A percentile compares a stretch with the other conserved stretches of the same genome.
Conservation (phyloP, 1,140 invertebrate species). For the Triops cancriformis region DNA sequence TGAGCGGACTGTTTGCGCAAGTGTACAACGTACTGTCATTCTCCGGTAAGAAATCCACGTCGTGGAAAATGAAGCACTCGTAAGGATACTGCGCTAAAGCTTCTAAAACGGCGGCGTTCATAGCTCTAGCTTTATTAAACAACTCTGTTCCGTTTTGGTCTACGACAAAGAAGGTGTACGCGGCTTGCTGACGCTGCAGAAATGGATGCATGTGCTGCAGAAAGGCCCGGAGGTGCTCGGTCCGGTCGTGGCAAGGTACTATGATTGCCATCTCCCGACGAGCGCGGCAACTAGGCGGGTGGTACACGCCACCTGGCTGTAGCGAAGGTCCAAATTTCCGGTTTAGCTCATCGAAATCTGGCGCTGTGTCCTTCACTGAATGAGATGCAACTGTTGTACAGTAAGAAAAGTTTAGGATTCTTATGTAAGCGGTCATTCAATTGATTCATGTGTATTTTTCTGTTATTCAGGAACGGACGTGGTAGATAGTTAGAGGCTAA, state of each 20-base stretch:
- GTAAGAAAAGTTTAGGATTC: no score
- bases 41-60: constrained; percentile 87
- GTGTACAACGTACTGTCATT: constrained; percentile 86
- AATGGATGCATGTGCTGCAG: constrained; percentile 48
- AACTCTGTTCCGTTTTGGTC: constrained; percentile 40
- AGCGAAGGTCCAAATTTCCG: not conserved
- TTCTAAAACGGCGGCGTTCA: constrained; percentile 26
- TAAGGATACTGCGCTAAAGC: constrained; percentile 51
- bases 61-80: constrained; percentile 92
- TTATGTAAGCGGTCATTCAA: no score
- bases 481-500: no score
- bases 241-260: constrained; percentile 47
- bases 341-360: no score
- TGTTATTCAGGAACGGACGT: no score
- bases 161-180: constrained; percentile 50
- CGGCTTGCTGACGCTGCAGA: constrained; percentile 47
- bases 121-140: constrained; percentile 22
- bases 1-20: constrained; percentile 52
- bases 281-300: constrained; percentile 33
- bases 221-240: constrained; percentile 43
- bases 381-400: no score
- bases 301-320: constrained; percentile 32
- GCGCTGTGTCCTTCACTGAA: no score
- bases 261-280: constrained; percentile 41
- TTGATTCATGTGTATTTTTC: no score